phyloP scores from a whole-genome alignment of 2,888 invertebrate genomes.

The Lepetodrilus schrolli region DNA sequence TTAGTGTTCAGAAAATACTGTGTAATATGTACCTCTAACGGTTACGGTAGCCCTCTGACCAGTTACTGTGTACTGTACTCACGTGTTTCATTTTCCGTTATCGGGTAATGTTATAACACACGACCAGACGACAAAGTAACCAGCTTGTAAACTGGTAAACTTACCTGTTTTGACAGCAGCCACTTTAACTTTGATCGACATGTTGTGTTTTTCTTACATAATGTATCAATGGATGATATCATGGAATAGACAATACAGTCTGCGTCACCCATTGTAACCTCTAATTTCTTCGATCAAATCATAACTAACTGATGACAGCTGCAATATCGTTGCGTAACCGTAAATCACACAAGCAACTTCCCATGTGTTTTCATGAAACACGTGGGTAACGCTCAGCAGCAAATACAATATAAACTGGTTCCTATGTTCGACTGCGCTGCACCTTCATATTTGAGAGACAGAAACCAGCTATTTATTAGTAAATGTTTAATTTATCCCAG shows the following conservation, averaged over 20 bases:
- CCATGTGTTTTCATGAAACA: constrained; percentile 34
- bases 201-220: constrained; percentile 45
- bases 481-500: too few species aligned
- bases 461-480: too few species aligned
- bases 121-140: not conserved
- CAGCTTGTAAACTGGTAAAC: not conserved
- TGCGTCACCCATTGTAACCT: not conserved
- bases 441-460: too few species aligned
- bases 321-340: not conserved
- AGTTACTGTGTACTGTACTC: not conserved
- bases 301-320: not conserved
- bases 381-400: constrained; percentile 35
- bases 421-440: too few species aligned
- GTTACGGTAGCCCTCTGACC: not conserved
- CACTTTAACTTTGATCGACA: constrained; percentile 44
- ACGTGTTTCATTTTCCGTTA: not conserved
- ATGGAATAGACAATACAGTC: not conserved
- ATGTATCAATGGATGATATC: constrained; percentile 34
- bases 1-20: not conserved
- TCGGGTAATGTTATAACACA: not conserved
- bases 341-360: not conserved
- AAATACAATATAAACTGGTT: too few species aligned
- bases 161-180: constrained; percentile 54
- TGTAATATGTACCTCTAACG: not conserved
- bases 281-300: not conserved